phyloP scores from a whole-genome alignment of 2,797 vertebrate species.

The Eulemur albifrons region DNA sequence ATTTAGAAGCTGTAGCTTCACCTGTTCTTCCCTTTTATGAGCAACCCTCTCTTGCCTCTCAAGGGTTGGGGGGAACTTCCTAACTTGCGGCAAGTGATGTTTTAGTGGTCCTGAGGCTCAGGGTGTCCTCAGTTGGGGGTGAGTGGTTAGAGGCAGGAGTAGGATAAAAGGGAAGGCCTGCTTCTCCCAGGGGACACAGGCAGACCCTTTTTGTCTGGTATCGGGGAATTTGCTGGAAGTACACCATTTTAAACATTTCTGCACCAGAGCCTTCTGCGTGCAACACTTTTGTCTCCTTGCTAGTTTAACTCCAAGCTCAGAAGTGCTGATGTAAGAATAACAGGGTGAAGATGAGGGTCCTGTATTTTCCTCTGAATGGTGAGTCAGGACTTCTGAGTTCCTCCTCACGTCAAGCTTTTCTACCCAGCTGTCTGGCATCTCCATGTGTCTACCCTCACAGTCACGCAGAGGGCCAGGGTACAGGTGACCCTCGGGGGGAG shows the following conservation, averaged over 20 bases:
- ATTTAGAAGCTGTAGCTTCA: not conserved
- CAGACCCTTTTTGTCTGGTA: not conserved
- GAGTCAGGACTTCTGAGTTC: not conserved
- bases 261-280: not conserved
- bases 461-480: not conserved
- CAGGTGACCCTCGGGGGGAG: not conserved
- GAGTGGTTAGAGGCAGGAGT: not conserved
- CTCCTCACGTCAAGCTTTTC: not conserved
- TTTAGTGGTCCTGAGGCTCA: not conserved
- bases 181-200: not conserved
- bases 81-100: not conserved
- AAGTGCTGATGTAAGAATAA: too few species aligned
- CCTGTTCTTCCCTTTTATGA: not conserved
- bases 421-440: not conserved
- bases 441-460: accelerated
- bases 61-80: not conserved
- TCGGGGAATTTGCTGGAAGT: not conserved
- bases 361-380: not conserved
- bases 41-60: too few species aligned
- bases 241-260: not conserved
- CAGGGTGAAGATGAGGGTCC: not conserved
- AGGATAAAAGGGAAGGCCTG: not conserved
- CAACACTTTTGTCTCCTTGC: not conserved
- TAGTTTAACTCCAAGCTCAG: not conserved
- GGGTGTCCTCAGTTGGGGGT: not conserved